phyloP scores from a whole-genome alignment of 1,140 invertebrate species.

The Aphis gossypii region DNA sequence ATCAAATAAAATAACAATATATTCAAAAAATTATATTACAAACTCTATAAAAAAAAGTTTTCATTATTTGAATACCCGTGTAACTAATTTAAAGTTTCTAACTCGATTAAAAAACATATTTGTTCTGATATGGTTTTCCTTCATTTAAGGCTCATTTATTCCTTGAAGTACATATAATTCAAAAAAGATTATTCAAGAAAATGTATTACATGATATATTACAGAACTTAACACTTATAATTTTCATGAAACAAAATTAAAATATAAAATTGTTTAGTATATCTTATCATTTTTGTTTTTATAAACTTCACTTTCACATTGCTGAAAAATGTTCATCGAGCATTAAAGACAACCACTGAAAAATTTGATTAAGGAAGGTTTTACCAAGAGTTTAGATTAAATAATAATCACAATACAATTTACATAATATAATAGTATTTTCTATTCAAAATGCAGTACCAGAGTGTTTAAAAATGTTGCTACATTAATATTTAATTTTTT shows the following conservation, averaged over 20 bases:
- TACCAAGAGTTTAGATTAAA: not conserved
- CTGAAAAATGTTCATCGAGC: not conserved
- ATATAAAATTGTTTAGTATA: not conserved
- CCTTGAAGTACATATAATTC: not conserved
- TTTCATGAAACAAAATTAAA: not conserved
- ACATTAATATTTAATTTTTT: not conserved
- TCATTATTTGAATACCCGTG: not conserved
- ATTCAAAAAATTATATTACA: too few species aligned
- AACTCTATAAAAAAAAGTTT: too few species aligned
- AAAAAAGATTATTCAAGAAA: not conserved
- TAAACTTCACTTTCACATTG: not conserved
- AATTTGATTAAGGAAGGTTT: not conserved
- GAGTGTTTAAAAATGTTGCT: not conserved
- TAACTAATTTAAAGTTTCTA: not conserved
- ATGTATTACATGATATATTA: not conserved
- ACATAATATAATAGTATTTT: not conserved
- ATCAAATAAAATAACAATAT: too few species aligned
- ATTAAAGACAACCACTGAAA: slow-evolving; percentile 46
- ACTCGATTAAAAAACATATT: not conserved
- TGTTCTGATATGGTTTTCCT: not conserved
- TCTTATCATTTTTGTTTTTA: not conserved
- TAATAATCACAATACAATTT: not conserved
- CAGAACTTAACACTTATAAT: slow-evolving; percentile 23
- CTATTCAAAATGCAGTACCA: not conserved
- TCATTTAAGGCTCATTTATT: not conserved